Percentiles rank a stretch among this genome's conserved stretches.
phyloP scores from a whole-genome alignment of 2,888 invertebrate species.

The Tetanocera ferruginea region DNA sequence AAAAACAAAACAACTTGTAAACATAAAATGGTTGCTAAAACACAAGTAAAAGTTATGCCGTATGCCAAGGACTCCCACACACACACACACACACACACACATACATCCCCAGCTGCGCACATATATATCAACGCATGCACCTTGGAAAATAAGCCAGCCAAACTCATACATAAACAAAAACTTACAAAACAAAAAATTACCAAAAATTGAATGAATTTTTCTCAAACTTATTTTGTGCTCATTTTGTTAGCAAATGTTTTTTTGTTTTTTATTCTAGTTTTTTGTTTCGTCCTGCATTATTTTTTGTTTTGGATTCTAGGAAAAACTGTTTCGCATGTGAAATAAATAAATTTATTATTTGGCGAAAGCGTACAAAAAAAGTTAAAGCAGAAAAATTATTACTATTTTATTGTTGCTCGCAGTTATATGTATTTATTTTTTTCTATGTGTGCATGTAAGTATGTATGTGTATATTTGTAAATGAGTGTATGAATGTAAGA shows the following conservation, averaged over 20 bases:
- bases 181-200: neutral
- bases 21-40: neutral
- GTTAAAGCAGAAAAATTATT: slow-evolving; percentile 17
- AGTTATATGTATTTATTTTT: neutral
- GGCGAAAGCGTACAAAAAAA: neutral
- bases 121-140: neutral
- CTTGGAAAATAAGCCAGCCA: neutral
- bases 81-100: neutral
- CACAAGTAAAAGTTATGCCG: neutral
- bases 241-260: neutral
- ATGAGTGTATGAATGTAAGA: neutral
- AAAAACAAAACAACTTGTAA: neutral
- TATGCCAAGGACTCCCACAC: neutral
- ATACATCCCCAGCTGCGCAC: neutral
- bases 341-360: slow-evolving; percentile 26
- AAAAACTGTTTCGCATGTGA: slow-evolving; percentile 19
- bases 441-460: neutral
- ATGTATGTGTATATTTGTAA: neutral
- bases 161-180: neutral
- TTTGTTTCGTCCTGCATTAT: neutral
- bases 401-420: slow-evolving; percentile 12
- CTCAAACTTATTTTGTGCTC: neutral
- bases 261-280: too few species aligned
- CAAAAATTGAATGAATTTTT: slow-evolving; percentile 24
- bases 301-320: neutral